These are phyloP conservation scores for Exaiptasia diaphana DNA, from an alignment of 64 coral and sea anemone genomes.

Conservation along the genomic window DNA sequence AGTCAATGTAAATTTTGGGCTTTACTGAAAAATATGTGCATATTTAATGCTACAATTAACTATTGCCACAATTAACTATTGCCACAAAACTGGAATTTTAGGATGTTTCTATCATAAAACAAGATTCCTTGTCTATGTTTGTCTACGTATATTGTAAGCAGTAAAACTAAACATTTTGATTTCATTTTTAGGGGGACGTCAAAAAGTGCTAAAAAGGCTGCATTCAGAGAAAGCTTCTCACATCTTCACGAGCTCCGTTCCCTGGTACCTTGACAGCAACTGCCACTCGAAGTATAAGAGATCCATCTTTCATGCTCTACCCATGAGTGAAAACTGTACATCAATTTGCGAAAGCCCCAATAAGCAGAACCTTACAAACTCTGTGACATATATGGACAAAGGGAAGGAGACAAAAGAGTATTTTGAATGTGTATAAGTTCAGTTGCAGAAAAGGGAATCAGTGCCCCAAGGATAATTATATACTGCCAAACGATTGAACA, in stretches of 20 bases:
- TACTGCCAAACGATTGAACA: slow-evolving; percentile 70
- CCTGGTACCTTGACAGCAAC: no score
- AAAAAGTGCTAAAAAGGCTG: neutral
- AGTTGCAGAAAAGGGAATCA: slow-evolving; percentile 5
- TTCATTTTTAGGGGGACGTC: slow-evolving; percentile 62
- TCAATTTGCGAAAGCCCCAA: slow-evolving; percentile 30
- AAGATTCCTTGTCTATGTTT: no score
- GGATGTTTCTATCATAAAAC: no score
- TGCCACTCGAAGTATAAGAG: no score
- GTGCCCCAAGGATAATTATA: slow-evolving; percentile 22
- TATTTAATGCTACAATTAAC: no score
- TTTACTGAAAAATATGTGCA: no score
- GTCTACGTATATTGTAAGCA: no score
- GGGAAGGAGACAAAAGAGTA: neutral
- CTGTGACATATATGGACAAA: neutral
- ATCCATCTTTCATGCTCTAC: slow-evolving; percentile 19
- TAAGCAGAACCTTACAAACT: slow-evolving; percentile 1
- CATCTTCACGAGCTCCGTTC: slow-evolving; percentile 36
- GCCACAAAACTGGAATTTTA: no score
- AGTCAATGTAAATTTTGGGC: no score
- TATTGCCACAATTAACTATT: no score
- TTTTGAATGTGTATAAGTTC: slow-evolving; percentile 50
- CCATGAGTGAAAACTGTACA: slow-evolving; percentile 17
- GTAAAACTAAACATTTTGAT: no score
- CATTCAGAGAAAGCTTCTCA: slow-evolving; percentile 43